phyloP scores from a whole-genome alignment of 1,140 invertebrate genomes.

The Diorhabda sublineata region DNA sequence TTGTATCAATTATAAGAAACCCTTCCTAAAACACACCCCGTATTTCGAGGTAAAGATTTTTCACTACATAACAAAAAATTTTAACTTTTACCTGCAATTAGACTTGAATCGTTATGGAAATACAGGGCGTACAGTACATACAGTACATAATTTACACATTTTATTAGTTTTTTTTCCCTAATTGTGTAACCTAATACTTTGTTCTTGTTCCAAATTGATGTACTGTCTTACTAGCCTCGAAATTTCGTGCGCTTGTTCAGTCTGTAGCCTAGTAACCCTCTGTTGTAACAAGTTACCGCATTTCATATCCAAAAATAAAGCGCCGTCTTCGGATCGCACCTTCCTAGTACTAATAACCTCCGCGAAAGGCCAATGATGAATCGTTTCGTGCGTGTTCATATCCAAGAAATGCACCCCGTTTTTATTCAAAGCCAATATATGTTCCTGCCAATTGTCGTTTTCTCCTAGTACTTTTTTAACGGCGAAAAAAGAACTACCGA shows the following conservation, averaged over 20 bases:
- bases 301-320: conserved; percentile 94
- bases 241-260: conserved; percentile 94
- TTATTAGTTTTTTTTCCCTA: neutral
- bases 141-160: too few species aligned
- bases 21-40: too few species aligned
- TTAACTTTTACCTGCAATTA: too few species aligned
- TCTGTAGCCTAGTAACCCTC: conserved; percentile 91
- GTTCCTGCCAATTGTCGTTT: conserved; percentile 62
- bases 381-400: conserved; percentile 84
- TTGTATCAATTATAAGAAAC: too few species aligned
- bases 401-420: conserved; percentile 92
- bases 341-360: conserved; percentile 95
- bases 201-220: conserved; percentile 79
- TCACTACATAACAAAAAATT: too few species aligned
- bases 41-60: too few species aligned
- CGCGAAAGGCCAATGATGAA: conserved; percentile 87
- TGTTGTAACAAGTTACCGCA: conserved; percentile 95
- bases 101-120: too few species aligned
- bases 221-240: conserved; percentile 93
- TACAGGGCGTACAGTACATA: too few species aligned
- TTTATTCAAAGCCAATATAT: conserved; percentile 89
- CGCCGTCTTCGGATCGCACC: conserved; percentile 83
- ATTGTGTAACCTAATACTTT: conserved; percentile 33
- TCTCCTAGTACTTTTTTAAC: conserved; percentile 73
- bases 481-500: conserved; percentile 97